These are phyloP conservation scores for Scaeva pyrastri DNA, from an alignment of 2,888 invertebrate genomes.

Conservation along the genomic window DNA sequence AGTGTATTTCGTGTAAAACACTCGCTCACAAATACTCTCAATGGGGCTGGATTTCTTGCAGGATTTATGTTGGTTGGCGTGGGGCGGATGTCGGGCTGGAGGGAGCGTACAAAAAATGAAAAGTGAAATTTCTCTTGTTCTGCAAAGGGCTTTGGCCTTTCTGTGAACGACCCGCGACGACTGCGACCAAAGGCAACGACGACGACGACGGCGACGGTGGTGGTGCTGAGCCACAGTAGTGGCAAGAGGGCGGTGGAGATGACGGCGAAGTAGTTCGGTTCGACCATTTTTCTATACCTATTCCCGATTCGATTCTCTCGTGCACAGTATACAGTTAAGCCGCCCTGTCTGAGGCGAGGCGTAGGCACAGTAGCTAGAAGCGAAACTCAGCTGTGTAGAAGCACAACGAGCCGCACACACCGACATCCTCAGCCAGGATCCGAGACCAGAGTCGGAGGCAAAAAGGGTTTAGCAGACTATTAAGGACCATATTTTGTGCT, in stretches of 20 bases:
- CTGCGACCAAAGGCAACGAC: slow-evolving; percentile 71
- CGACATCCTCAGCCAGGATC: slow-evolving; percentile 28
- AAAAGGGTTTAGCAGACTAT: slow-evolving; percentile 60
- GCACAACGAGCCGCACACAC: slow-evolving; percentile 37
- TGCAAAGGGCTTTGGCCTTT: slow-evolving; percentile 75
- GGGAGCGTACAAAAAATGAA: slow-evolving; percentile 81
- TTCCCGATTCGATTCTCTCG: slow-evolving; percentile 23
- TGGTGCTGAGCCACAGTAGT: no score
- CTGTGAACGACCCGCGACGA: slow-evolving; percentile 69
- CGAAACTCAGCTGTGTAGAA: slow-evolving; percentile 67
- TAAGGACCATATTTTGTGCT: slow-evolving; percentile 47
- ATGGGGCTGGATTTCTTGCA: slow-evolving; percentile 62
- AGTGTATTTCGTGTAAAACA: slow-evolving; percentile 51
- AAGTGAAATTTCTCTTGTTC: slow-evolving; percentile 82
- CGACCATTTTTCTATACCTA: slow-evolving; percentile 34
- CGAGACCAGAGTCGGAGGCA: slow-evolving; percentile 12
- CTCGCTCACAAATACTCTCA: slow-evolving; percentile 27
- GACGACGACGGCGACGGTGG: slow-evolving; percentile 76
- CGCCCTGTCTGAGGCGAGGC: slow-evolving; percentile 61
- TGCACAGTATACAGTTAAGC: slow-evolving; percentile 46
- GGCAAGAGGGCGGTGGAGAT: slow-evolving; percentile 59
- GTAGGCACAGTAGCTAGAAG: slow-evolving; percentile 45
- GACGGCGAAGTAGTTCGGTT: slow-evolving; percentile 76
- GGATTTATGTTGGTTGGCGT: slow-evolving; percentile 28
- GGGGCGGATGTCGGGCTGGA: slow-evolving; percentile 4